These are phyloP conservation scores for Rhodinocichla rosea DNA, from an alignment of 2,113 vertebrate genomes.

Conservation along the genomic window DNA sequence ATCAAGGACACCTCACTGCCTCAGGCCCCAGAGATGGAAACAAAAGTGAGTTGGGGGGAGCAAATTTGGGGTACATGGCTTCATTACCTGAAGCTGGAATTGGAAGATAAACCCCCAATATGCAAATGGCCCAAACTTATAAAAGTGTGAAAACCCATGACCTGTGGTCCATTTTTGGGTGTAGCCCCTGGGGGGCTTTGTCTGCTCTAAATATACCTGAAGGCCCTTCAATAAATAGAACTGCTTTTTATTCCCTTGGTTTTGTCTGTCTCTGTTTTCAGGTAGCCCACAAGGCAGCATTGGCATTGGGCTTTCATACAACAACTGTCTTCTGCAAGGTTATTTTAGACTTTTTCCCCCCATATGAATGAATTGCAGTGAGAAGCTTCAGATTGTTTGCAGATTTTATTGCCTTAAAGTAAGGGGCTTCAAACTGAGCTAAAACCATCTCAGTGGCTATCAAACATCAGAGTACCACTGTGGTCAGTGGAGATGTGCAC, in stretches of 20 bases:
- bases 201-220: not conserved
- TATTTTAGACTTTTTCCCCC: not conserved
- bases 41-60: not conserved
- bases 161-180: accelerated
- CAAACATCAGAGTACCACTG: not conserved
- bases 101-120: not conserved
- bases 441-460: not conserved
- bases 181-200: accelerated
- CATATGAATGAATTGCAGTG: not conserved
- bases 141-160: not conserved
- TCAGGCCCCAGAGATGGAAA: not conserved
- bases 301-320: not conserved
- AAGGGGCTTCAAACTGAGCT: not conserved
- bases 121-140: not conserved
- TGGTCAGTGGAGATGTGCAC: not conserved
- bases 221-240: not conserved
- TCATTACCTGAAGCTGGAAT: not conserved
- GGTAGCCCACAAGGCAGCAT: not conserved
- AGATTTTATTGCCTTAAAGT: not conserved
- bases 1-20: not conserved
- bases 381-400: not conserved
- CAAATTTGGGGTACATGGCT: not conserved
- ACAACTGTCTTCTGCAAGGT: not conserved
- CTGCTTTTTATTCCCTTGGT: not conserved
- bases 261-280: not conserved